Evolutionary conservation across 1,140 invertebrate genomes (phyloP).

Genomic region (Diuraphis noxia): DNA sequence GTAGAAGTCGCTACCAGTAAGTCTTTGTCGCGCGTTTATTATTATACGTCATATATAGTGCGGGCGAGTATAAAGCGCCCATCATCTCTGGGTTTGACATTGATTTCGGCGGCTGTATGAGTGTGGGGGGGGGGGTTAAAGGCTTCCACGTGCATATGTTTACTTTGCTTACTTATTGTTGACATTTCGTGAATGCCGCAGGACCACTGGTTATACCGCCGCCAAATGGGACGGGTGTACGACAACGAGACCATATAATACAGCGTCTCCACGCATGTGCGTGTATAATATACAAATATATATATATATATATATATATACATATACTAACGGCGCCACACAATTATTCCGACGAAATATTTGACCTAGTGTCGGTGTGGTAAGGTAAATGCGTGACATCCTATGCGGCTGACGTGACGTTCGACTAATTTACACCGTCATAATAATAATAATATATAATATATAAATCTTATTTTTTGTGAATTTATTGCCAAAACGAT

Average conservation of each 20-base stretch:
- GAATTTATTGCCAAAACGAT: too few relatives aligned
- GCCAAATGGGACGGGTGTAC: neutral
- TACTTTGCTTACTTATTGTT: neutral
- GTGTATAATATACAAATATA: too few relatives aligned
- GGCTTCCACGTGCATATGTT: neutral
- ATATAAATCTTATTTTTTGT: too few relatives aligned
- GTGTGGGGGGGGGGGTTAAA: neutral
- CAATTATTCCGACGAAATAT: neutral
- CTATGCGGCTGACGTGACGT: neutral
- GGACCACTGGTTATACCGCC: neutral
- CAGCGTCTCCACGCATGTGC: too few relatives aligned
- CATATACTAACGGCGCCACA: too few relatives aligned
- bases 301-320: neutral
- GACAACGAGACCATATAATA: neutral
- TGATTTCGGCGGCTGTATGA: neutral
- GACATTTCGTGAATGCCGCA: neutral
- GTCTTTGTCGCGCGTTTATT: neutral
- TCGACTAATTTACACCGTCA: neutral
- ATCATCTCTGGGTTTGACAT: neutral
- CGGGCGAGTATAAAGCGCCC: neutral
- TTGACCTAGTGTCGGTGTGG: neutral
- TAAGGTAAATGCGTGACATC: neutral
- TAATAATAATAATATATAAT: neutral
- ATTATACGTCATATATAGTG: neutral
- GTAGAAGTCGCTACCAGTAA: neutral